phyloP scores from a whole-genome alignment of 2,797 vertebrate genomes.

The Coendou prehensilis region DNA sequence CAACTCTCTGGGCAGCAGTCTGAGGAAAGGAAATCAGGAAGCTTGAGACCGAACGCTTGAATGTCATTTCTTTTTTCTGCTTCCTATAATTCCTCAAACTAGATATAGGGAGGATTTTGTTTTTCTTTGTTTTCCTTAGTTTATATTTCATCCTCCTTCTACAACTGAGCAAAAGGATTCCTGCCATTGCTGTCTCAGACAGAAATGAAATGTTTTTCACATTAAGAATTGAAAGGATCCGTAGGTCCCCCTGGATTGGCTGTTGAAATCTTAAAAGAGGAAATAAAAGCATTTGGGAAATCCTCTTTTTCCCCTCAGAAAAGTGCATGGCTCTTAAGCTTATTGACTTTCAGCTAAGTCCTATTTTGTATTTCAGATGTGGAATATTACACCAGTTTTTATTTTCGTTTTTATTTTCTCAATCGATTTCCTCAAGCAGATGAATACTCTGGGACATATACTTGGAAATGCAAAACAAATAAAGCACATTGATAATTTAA shows the following conservation, averaged over 20 bases:
- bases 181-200: neutral
- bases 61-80: neutral
- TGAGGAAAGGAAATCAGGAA: neutral
- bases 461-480: conserved; percentile 76
- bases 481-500: conserved; percentile 76
- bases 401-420: conserved; percentile 75
- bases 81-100: neutral
- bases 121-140: conserved; percentile 29
- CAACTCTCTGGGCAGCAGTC: neutral
- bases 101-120: neutral
- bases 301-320: conserved; percentile 45
- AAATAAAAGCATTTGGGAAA: conserved; percentile 61
- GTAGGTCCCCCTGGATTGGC: neutral
- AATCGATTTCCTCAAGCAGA: conserved; percentile 63
- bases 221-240: neutral
- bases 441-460: conserved; percentile 48
- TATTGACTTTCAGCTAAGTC: conserved; percentile 72
- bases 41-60: neutral
- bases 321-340: conserved; percentile 34
- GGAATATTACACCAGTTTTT: conserved; percentile 76
- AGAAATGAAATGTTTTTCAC: neutral
- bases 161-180: neutral
- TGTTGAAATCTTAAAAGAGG: conserved; percentile 22
- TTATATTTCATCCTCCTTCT: conserved; percentile 35
- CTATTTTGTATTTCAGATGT: conserved; percentile 74